A percentile compares a stretch with the other conserved stretches of the same genome.
Conservation (phyloP, 1,140 invertebrate genomes). For the Ditylenchus dipsaci region DNA sequence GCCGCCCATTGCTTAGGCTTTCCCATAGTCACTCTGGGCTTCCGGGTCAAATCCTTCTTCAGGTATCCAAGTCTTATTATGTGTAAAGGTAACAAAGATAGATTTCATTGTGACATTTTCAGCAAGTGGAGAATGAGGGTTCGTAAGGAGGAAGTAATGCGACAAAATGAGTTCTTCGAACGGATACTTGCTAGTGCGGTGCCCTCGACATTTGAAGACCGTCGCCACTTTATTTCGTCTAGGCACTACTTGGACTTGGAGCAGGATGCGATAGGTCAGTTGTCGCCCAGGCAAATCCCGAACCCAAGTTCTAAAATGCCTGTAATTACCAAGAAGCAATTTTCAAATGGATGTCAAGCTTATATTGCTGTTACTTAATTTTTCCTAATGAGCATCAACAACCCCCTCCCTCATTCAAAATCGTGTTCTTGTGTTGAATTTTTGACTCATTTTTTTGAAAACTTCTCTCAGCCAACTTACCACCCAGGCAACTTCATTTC, state of each 20-base stretch:
- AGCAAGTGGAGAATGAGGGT: slow-evolving; percentile 46
- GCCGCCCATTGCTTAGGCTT: slow-evolving; percentile 97
- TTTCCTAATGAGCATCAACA: too few relatives aligned
- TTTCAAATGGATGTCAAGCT: too few relatives aligned
- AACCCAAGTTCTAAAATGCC: too few relatives aligned
- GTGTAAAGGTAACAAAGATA: neutral
- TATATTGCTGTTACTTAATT: too few relatives aligned
- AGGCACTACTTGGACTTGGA: slow-evolving; percentile 40
- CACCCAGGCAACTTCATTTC: too few relatives aligned
- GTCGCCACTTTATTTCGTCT: slow-evolving; percentile 35
- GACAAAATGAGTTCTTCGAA: slow-evolving; percentile 44
- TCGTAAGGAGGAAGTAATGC: slow-evolving; percentile 31
- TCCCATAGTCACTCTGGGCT: slow-evolving; percentile 90
- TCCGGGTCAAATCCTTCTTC: slow-evolving; percentile 63
- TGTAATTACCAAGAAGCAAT: too few relatives aligned
- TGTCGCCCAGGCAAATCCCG: too few relatives aligned
- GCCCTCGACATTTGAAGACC: slow-evolving; percentile 39
- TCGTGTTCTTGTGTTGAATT: too few relatives aligned
- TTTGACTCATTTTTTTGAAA: too few relatives aligned
- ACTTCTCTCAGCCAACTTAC: too few relatives aligned
- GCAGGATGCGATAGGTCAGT: slow-evolving; percentile 36
- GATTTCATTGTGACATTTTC: neutral
- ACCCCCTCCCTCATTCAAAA: too few relatives aligned
- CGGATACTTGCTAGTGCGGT: slow-evolving; percentile 45
- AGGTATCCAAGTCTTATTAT: slow-evolving; percentile 19